Percentiles rank a stretch among this genome's conserved stretches.
These are phyloP conservation scores for Darevskia nairensis DNA, from an alignment of 2,797 vertebrate genomes.

Conservation along the genomic window DNA sequence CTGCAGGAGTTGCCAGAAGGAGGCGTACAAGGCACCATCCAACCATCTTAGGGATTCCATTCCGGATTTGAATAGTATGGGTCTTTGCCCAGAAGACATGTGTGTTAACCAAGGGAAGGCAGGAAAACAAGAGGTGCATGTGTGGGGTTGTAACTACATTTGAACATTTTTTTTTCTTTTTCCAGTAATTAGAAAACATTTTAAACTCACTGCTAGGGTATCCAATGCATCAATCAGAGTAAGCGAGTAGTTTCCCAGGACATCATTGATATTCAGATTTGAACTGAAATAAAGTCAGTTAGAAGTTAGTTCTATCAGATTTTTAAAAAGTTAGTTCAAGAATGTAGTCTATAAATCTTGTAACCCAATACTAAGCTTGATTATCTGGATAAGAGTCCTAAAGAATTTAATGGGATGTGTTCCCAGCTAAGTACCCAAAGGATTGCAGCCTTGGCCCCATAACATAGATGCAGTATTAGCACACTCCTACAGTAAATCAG, in stretches of 20 bases:
- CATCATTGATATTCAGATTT: conserved; percentile 98
- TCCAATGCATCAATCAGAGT: conserved; percentile 96
- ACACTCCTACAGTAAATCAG: not conserved
- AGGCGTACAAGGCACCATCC: too few species aligned
- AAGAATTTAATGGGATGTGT: not conserved
- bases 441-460: not conserved
- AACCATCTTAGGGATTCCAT: too few species aligned
- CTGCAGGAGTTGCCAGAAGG: too few species aligned
- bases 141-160: too few species aligned
- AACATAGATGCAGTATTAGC: not conserved
- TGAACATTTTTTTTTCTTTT: not conserved
- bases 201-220: conserved; percentile 89
- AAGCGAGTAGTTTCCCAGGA: conserved; percentile 97
- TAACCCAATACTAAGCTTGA: not conserved
- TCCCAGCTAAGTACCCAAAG: not conserved
- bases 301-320: conserved; percentile 17
- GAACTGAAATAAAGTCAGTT: conserved; percentile 83
- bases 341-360: not conserved
- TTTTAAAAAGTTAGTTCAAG: not conserved
- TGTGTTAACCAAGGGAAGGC: not conserved
- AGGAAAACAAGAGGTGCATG: not conserved
- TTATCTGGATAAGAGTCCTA: not conserved
- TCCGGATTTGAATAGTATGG: not conserved
- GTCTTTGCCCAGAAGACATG: not conserved
- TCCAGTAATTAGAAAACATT: conserved; percentile 22